Evolutionary conservation across 2,888 invertebrate genomes (phyloP).

Genomic region (Oligia strigilis): DNA sequence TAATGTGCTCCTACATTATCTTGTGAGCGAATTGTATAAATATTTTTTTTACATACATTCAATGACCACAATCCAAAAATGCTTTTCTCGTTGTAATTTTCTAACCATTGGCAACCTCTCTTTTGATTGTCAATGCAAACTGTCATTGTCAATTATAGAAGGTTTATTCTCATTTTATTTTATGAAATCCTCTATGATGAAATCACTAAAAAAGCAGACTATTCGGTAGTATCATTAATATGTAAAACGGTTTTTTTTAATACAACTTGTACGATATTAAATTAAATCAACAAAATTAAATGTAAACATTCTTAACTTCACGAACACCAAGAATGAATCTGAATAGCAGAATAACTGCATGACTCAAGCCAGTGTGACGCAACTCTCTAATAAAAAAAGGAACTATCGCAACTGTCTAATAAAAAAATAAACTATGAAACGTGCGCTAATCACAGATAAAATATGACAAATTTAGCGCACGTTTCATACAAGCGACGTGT

Average conservation of each 20-base stretch:
- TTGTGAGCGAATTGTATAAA: not conserved
- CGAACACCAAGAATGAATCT: not conserved
- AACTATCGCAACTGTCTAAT: too few relatives aligned
- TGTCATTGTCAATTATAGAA: not conserved
- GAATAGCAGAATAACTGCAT: constrained; percentile 4
- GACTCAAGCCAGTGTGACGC: too few relatives aligned
- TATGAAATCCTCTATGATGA: too few relatives aligned
- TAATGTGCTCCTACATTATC: not conserved
- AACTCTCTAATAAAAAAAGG: too few relatives aligned
- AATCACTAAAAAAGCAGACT: not conserved
- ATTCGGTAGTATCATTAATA: not conserved
- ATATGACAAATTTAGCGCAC: too few relatives aligned
- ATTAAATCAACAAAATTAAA: not conserved
- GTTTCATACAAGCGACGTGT: too few relatives aligned
- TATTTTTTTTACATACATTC: not conserved
- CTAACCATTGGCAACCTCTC: constrained; percentile 20
- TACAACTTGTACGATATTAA: not conserved
- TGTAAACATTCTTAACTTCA: not conserved
- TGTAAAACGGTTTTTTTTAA: not conserved
- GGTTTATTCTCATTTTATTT: not conserved
- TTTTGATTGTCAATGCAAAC: constrained; percentile 12
- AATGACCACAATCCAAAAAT: not conserved
- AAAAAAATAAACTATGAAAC: too few relatives aligned
- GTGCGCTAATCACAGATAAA: too few relatives aligned
- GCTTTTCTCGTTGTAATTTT: not conserved